Evolutionary conservation across 2,113 vertebrate species (phyloP).

Genomic region (Xenotilapia caudafasciata): DNA sequence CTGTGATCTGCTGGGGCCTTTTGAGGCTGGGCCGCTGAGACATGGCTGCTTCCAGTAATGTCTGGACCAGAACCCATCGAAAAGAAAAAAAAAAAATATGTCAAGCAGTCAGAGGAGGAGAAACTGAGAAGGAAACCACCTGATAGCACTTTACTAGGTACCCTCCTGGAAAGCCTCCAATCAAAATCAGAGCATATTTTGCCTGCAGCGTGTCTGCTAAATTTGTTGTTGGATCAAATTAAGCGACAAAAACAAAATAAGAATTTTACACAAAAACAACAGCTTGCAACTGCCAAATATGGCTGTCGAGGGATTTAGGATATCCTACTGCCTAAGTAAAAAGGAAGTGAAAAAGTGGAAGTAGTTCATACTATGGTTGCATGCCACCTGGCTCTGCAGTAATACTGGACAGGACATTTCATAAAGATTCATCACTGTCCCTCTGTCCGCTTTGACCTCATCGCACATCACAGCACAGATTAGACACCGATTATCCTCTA

Average conservation of each 20-base stretch:
- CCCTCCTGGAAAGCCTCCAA: constrained; percentile 1
- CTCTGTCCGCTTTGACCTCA: constrained; percentile 69
- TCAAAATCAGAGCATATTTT: constrained; percentile 12
- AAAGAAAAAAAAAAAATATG: constrained; percentile 21
- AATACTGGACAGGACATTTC: constrained; percentile 60
- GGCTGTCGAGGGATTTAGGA: neutral
- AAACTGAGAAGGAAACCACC: constrained; percentile 39
- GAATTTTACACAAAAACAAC: neutral
- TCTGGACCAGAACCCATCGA: constrained; percentile 54
- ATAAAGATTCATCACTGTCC: constrained; percentile 71
- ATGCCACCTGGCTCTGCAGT: constrained; percentile 37
- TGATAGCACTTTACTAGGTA: constrained; percentile 25
- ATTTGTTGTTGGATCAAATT: neutral
- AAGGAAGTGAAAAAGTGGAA: neutral
- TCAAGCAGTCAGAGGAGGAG: constrained; percentile 40
- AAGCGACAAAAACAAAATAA: neutral
- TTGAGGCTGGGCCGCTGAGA: constrained; percentile 60
- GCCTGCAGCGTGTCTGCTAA: neutral
- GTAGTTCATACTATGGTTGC: constrained; percentile 4
- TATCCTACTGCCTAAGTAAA: neutral
- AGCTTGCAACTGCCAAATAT: neutral
- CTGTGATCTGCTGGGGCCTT: constrained; percentile 70
- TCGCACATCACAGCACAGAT: constrained; percentile 67
- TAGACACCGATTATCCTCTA: constrained; percentile 68
- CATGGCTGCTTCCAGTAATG: constrained; percentile 61